These are phyloP conservation scores for Gambusia affinis DNA, from an alignment of 2,113 vertebrate genomes.

Conservation along the genomic window DNA sequence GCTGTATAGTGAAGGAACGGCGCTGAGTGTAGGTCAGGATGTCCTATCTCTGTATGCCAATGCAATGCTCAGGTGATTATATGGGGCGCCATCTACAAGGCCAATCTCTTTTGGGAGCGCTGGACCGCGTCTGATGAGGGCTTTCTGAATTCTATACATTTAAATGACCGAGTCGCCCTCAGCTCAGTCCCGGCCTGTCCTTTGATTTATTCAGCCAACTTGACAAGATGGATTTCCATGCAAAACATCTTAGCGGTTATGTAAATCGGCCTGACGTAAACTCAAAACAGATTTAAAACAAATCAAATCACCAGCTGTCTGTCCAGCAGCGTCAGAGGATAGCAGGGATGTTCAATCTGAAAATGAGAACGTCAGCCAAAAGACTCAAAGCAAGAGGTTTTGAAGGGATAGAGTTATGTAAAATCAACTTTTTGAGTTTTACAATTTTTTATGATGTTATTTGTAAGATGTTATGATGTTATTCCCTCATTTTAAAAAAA, in stretches of 20 bases:
- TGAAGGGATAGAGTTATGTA: neutral
- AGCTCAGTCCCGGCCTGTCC: constrained; percentile 39
- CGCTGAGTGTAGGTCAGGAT: constrained; percentile 72
- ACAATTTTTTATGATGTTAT: too few relatives aligned
- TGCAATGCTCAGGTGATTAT: constrained; percentile 76
- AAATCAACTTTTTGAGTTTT: too few relatives aligned
- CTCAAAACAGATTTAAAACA: constrained; percentile 24
- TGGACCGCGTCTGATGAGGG: constrained; percentile 81
- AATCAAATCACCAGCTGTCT: constrained; percentile 21
- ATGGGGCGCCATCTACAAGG: constrained; percentile 68
- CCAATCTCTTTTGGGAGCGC: constrained; percentile 74
- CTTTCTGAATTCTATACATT: constrained; percentile 83
- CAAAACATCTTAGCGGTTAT: constrained; percentile 67
- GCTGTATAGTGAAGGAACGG: constrained; percentile 45
- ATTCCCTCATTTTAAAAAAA: too few relatives aligned
- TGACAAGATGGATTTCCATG: constrained; percentile 69
- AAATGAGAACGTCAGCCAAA: constrained; percentile 16
- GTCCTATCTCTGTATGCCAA: constrained; percentile 67
- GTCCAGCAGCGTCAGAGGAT: neutral
- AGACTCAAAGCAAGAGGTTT: constrained; percentile 40
- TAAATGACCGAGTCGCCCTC: constrained; percentile 75
- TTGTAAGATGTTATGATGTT: too few relatives aligned
- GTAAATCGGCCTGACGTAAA: constrained; percentile 52
- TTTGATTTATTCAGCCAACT: constrained; percentile 74
- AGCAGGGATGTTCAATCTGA: neutral